Base-by-base conservation (phyloP, 2,888 invertebrate genomes). In the Iselma pallidipennis region DNA sequence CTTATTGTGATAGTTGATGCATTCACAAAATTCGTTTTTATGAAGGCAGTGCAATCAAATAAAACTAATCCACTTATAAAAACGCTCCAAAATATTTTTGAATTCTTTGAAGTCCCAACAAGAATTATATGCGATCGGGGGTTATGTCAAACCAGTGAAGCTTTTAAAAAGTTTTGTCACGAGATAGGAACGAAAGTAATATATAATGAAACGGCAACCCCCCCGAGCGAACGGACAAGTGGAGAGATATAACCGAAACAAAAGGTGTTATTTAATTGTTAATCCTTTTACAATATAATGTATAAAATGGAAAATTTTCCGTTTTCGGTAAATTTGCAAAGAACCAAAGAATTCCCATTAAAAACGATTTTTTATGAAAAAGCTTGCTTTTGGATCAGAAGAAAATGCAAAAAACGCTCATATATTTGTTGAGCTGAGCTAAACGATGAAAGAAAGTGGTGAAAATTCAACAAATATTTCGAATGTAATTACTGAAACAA, bases 11-110 rank as follows among this genome's bases (percentile, higher is more conserved):
- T 63, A 0, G 73, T 77, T 12, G 76, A 77, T 57, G 72, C 67
- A 2, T 78, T 76, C 59, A 78, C 76, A 9, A 78, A 77, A 63
- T 78, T 75, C 68, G 63, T 72, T 4, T 75, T 75, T 57, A 59
- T 75, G 9, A 69, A 65, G 33, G 67, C 76, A 5, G 66, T 69
- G 16, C 50, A 57, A 12, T 65, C 48, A 23, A 73, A 70, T 2
- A 66, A 66, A 52, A 54, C 61, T 6, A 21, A 10, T 4, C 63
- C 64, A 21, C 64, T 70, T 1, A 58, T 71, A 2, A 49, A 49
- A 2, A 69, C 66, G 45, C 55, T 73, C 6, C 54, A 66, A n/a
- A 42, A 60, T 14, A 62, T 68, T 28, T 42, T 66, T 10, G 12
- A 48, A 52, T 49, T 57, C 4, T 28, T 28, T 28, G 28, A 7